Conservation (phyloP, 2,888 invertebrate species). For the Nomada hirtipes region DNA sequence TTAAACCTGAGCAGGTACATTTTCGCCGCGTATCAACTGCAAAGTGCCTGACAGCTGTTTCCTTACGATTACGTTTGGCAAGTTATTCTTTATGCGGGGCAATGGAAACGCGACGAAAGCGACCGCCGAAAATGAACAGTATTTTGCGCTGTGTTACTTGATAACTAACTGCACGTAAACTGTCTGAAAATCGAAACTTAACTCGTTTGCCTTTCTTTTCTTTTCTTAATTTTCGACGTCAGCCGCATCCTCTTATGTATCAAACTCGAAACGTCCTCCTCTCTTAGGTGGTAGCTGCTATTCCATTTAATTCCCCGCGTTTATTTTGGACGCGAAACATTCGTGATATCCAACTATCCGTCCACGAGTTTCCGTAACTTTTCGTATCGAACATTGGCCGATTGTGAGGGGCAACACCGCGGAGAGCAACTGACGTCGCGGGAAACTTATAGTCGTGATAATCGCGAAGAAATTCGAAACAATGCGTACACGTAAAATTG, state of each 20-base stretch:
- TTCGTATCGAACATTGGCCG: no score
- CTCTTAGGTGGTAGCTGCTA: neutral
- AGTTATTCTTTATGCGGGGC: conserved; percentile 33
- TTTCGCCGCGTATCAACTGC: conserved; percentile 66
- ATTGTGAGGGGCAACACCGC: no score
- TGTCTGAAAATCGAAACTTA: conserved; percentile 80
- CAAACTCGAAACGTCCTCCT: neutral
- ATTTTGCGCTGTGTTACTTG: conserved; percentile 82
- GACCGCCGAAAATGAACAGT: conserved; percentile 76
- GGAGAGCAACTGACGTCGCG: conserved; percentile 26
- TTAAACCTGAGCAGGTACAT: conserved; percentile 75
- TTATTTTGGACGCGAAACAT: neutral
- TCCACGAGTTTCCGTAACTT: no score
- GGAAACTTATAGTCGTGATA: conserved; percentile 56
- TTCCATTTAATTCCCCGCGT: neutral
- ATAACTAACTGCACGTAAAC: conserved; percentile 83
- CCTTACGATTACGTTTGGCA: conserved; percentile 26
- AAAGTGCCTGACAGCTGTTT: conserved; percentile 7
- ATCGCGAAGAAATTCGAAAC: conserved; percentile 82
- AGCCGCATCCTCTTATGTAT: conserved; percentile 45
- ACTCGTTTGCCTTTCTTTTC: conserved; percentile 71
- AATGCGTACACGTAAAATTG: conserved; percentile 82
- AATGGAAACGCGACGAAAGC: conserved; percentile 65
- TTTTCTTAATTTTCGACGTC: conserved; percentile 53
- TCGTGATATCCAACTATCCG: neutral